These are phyloP conservation scores for Tipula unca DNA, from an alignment of 2,888 invertebrate species.

Conservation along the genomic window DNA sequence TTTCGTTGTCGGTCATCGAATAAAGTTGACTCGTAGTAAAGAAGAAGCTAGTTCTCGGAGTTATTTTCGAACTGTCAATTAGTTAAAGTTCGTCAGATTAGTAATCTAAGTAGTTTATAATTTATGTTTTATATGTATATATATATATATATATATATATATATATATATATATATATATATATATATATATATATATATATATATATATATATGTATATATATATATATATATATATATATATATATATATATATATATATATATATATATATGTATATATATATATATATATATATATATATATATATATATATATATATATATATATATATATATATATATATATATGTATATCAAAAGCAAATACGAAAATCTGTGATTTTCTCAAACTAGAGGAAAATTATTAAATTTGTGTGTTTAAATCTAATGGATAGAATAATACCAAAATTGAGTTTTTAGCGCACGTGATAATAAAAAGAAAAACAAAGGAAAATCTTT, in stretches of 20 bases:
- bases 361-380: not conserved
- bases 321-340: not conserved
- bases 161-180: not conserved
- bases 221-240: not conserved
- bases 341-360: not conserved
- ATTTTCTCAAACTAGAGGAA: not conserved
- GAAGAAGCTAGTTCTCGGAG: not conserved
- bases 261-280: not conserved
- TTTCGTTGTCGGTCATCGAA: not conserved
- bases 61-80: not conserved
- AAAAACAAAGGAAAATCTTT: not conserved
- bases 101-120: not conserved
- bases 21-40: not conserved
- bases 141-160: not conserved
- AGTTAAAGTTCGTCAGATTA: not conserved
- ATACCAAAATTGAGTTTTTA: not conserved
- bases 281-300: conserved; percentile 8
- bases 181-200: not conserved
- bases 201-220: not conserved
- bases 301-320: not conserved
- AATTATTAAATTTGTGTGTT: not conserved
- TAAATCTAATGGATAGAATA: not conserved
- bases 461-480: not conserved
- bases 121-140: not conserved
- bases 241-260: not conserved